phyloP scores from a whole-genome alignment of 2,888 invertebrate species.

The Drosophila subsilvestris region DNA sequence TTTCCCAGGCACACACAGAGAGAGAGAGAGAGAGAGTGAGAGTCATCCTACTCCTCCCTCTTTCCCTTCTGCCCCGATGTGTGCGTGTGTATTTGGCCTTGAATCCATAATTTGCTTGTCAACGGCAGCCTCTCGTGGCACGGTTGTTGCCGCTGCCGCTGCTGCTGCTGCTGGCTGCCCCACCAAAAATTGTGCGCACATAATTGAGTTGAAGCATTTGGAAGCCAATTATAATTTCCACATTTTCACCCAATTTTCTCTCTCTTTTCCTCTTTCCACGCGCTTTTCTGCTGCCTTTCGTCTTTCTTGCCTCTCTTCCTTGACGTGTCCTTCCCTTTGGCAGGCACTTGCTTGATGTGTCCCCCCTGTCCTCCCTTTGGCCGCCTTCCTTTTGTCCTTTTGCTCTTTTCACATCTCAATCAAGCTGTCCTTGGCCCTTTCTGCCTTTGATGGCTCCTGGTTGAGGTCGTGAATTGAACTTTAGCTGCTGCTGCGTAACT shows the following conservation, averaged over 20 bases:
- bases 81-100: slow-evolving; percentile 57
- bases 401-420: slow-evolving; percentile 67
- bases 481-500: no score
- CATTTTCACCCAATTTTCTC: slow-evolving; percentile 54
- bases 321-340: background rate
- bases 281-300: slow-evolving; percentile 5
- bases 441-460: background rate
- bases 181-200: slow-evolving; percentile 62
- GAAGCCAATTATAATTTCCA: slow-evolving; percentile 78
- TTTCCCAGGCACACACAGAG: slow-evolving; percentile 46
- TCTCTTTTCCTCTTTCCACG: slow-evolving; percentile 15
- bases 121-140: slow-evolving; percentile 57
- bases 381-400: slow-evolving; percentile 5
- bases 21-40: background rate
- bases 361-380: background rate
- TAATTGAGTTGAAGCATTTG: slow-evolving; percentile 80
- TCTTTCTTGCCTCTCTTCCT: background rate
- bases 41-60: background rate
- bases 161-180: slow-evolving; percentile 7
- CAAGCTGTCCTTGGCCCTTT: slow-evolving; percentile 50
- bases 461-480: background rate
- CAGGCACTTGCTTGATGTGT: background rate
- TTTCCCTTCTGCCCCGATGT: background rate
- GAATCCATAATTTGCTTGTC: slow-evolving; percentile 80
- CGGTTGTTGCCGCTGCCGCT: slow-evolving; percentile 11